These are phyloP conservation scores for Rhinoraja longicauda DNA, from an alignment of 2,797 vertebrate species.

Conservation along the genomic window DNA sequence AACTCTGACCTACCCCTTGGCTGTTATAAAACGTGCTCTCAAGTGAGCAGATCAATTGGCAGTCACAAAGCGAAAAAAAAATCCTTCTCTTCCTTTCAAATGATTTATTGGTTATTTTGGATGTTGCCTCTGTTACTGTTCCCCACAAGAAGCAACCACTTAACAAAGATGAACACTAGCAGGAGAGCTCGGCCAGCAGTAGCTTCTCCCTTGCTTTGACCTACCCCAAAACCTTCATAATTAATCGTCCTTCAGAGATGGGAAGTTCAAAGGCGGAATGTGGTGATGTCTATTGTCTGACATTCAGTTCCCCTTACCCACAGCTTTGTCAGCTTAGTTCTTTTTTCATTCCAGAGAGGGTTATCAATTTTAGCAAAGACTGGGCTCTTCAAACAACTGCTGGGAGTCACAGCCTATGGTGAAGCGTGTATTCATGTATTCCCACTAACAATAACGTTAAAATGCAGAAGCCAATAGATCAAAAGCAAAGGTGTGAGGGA, in stretches of 20 bases:
- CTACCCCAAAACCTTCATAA: slow-evolving; percentile 74
- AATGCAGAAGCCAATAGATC: slow-evolving; percentile 27
- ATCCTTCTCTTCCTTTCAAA: slow-evolving; percentile 62
- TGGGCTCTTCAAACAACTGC: slow-evolving; percentile 57
- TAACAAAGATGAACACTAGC: slow-evolving; percentile 56
- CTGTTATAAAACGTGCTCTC: slow-evolving; percentile 64
- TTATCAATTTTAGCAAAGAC: slow-evolving; percentile 60
- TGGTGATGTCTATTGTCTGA: slow-evolving; percentile 64
- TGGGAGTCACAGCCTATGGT: slow-evolving; percentile 51
- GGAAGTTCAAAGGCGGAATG: slow-evolving; percentile 66
- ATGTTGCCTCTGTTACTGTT: slow-evolving; percentile 56
- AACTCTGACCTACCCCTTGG: slow-evolving; percentile 71
- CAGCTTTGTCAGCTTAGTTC: slow-evolving; percentile 52
- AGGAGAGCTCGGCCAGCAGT: slow-evolving; percentile 53
- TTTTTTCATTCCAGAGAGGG: slow-evolving; percentile 60
- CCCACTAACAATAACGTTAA: slow-evolving; percentile 36
- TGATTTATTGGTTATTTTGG: slow-evolving; percentile 62
- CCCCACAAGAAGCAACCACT: slow-evolving; percentile 65
- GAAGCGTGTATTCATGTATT: slow-evolving; percentile 45
- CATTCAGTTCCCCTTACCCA: slow-evolving; percentile 60
- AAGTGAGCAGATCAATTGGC: slow-evolving; percentile 69
- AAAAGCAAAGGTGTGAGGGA: slow-evolving; percentile 36
- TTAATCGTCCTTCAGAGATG: slow-evolving; percentile 73
- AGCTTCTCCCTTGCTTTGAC: slow-evolving; percentile 66
- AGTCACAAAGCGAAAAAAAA: slow-evolving; percentile 59